Evolutionary conservation across 2,888 invertebrate genomes (phyloP).

Genomic region (Nymphalis polychloros): DNA sequence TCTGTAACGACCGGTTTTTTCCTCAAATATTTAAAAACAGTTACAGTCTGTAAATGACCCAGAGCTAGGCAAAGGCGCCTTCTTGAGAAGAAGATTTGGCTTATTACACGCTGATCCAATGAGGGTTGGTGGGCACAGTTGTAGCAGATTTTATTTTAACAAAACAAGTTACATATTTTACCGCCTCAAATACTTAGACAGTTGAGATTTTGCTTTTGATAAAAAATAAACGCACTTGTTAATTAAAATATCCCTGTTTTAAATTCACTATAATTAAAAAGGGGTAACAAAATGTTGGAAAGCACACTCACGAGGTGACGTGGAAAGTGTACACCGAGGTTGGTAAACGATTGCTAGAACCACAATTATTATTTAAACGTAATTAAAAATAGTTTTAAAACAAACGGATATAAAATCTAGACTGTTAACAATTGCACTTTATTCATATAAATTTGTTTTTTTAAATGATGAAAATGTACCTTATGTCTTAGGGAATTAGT

Average conservation of each 20-base stretch:
- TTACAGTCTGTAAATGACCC: too few relatives aligned
- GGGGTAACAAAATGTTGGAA: conserved; percentile 27
- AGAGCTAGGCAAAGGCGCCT: too few relatives aligned
- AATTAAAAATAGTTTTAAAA: conserved; percentile 18
- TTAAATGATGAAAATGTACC: too few relatives aligned
- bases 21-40: too few relatives aligned
- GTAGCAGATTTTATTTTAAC: too few relatives aligned
- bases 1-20: too few relatives aligned
- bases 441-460: neutral
- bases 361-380: conserved; percentile 19
- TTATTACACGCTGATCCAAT: too few relatives aligned
- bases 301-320: conserved; percentile 26
- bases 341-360: conserved; percentile 19
- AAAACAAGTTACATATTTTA: too few relatives aligned
- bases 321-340: conserved; percentile 24
- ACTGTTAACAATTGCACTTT: neutral
- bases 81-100: too few relatives aligned
- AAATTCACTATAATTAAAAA: conserved; percentile 31
- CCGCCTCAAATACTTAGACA: neutral
- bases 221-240: neutral
- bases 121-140: too few relatives aligned
- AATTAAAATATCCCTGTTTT: neutral
- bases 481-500: too few relatives aligned
- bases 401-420: neutral
- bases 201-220: neutral